These are phyloP conservation scores for Parelbella ahira DNA, from an alignment of 2,888 invertebrate species.

Conservation along the genomic window DNA sequence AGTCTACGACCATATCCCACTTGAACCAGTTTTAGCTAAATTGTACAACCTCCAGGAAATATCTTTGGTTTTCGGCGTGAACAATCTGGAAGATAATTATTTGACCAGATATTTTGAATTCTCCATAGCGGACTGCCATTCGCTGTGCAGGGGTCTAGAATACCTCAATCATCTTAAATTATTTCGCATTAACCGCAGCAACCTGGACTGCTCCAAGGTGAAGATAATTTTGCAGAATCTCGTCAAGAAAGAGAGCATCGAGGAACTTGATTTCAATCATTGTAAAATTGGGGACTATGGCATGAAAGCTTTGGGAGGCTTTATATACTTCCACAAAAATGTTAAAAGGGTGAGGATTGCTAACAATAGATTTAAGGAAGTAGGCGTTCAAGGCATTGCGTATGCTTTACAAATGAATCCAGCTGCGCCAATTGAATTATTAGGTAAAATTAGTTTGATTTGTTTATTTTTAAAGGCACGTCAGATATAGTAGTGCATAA, in stretches of 20 bases:
- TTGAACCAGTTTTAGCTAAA: constrained; percentile 73
- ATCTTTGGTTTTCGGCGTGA: constrained; percentile 60
- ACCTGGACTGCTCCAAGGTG: constrained; percentile 79
- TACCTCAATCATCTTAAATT: constrained; percentile 66
- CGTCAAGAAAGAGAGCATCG: constrained; percentile 70
- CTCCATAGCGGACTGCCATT: constrained; percentile 79
- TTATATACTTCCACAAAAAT: constrained; percentile 67
- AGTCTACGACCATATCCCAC: constrained; percentile 79
- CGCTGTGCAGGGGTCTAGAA: constrained; percentile 75
- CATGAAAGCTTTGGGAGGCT: constrained; percentile 82
- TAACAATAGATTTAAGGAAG: constrained; percentile 78
- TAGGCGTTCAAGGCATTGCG: constrained; percentile 77
- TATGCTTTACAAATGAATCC: constrained; percentile 74
- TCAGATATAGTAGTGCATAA: no score
- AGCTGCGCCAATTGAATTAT: constrained; percentile 66
- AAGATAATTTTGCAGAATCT: constrained; percentile 79
- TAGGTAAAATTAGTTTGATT: constrained; percentile 44
- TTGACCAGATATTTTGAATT: constrained; percentile 82
- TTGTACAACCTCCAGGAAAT: constrained; percentile 78
- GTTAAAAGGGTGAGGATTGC: constrained; percentile 73
- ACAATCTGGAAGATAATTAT: constrained; percentile 75
- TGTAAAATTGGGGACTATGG: constrained; percentile 83
- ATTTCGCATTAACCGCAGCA: constrained; percentile 81
- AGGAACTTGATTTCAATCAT: constrained; percentile 83
- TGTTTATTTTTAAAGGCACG: not conserved